Conservation (phyloP, 2,888 invertebrate species). For the Drosophila mettleri region DNA sequence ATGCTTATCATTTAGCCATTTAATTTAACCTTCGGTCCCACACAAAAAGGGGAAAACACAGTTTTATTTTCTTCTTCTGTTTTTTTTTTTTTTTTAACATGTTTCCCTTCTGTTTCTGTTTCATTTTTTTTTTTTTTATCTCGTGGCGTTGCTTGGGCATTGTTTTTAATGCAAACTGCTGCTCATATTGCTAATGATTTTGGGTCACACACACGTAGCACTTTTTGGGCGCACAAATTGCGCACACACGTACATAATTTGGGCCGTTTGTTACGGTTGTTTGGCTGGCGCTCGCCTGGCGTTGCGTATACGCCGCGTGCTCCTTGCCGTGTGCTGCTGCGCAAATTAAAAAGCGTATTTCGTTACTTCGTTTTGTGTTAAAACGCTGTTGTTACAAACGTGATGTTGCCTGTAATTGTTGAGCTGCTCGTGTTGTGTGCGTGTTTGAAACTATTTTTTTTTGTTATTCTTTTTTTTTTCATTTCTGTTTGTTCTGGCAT, state of each 20-base stretch:
- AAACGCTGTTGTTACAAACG: conserved; percentile 67
- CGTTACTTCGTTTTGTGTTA: conserved; percentile 58
- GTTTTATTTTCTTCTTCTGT: conserved; percentile 2
- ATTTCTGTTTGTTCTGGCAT: conserved; percentile 36
- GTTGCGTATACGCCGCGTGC: conserved; percentile 56
- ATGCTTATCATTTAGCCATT: conserved; percentile 81
- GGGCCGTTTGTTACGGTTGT: conserved; percentile 14
- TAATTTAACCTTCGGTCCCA: conserved; percentile 75
- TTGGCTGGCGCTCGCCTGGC: background rate
- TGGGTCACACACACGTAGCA: conserved; percentile 77
- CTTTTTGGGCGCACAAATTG: conserved; percentile 61
- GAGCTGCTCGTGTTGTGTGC: conserved; percentile 11
- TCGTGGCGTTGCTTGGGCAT: conserved; percentile 47
- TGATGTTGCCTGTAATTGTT: conserved; percentile 64
- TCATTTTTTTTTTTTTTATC: conserved; percentile 53
- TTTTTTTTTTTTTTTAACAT: conserved; percentile 9
- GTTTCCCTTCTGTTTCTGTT: conserved; percentile 10
- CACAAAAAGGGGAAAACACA: conserved; percentile 30
- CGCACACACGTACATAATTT: conserved; percentile 64
- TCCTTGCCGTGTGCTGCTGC: conserved; percentile 33
- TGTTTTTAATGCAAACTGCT: conserved; percentile 77
- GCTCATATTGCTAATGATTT: conserved; percentile 81
- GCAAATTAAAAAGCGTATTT: conserved; percentile 67
- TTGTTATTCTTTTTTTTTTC: no score
- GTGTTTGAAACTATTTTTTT: conserved; percentile 3